These are phyloP conservation scores for Lasiurus cinereus DNA, from an alignment of 2,113 vertebrate genomes.

Conservation along the genomic window DNA sequence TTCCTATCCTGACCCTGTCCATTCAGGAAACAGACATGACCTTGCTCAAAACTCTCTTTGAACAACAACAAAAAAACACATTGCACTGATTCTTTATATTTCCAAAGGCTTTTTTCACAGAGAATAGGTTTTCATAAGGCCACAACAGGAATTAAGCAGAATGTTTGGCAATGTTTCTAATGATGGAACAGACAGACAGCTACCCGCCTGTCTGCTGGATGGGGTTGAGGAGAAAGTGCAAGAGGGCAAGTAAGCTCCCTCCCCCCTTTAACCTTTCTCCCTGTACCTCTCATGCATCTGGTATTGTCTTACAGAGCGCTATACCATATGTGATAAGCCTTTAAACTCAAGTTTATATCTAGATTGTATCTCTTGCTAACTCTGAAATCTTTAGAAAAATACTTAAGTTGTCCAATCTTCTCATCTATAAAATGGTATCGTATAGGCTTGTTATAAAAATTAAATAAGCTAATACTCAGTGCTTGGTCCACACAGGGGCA, in stretches of 20 bases:
- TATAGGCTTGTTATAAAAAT: neutral
- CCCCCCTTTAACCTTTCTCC: too few relatives aligned
- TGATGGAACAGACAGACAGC: neutral
- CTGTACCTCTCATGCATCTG: neutral
- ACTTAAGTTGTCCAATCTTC: neutral
- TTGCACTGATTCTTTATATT: conserved; percentile 21
- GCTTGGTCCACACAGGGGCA: neutral
- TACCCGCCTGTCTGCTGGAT: neutral
- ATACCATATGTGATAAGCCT: neutral
- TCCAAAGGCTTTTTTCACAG: conserved; percentile 65
- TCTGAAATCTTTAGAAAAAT: conserved; percentile 65
- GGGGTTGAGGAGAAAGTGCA: neutral
- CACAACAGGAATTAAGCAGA: conserved; percentile 52
- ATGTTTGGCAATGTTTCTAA: neutral
- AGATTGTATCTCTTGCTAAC: neutral
- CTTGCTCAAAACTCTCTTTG: conserved; percentile 62
- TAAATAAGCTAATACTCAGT: conserved; percentile 39
- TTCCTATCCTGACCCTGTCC: conserved; percentile 69
- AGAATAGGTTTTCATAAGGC: conserved; percentile 30
- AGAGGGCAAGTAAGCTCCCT: neutral
- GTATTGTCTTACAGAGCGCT: neutral
- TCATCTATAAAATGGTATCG: conserved; percentile 17
- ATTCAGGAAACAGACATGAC: conserved; percentile 78
- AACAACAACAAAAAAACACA: neutral
- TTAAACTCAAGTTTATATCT: neutral